These are phyloP conservation scores for Rhorus exstirpatorius DNA, from an alignment of 2,888 invertebrate genomes.

Conservation along the genomic window DNA sequence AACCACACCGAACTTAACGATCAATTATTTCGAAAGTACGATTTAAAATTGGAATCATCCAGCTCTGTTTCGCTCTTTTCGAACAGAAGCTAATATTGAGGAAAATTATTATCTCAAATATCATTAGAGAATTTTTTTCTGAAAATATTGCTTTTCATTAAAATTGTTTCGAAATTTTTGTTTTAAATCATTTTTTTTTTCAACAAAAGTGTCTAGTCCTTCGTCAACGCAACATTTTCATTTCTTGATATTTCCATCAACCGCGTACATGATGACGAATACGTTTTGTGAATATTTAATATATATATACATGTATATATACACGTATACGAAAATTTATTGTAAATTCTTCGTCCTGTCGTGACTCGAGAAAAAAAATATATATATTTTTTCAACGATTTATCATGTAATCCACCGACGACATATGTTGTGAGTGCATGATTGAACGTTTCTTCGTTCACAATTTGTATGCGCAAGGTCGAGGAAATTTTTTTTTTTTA, in stretches of 20 bases:
- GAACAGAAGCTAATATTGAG: no score
- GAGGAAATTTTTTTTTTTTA: conserved; percentile 8
- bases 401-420: conserved; percentile 15
- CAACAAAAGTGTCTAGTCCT: not conserved
- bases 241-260: not conserved
- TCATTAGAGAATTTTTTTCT: not conserved
- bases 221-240: not conserved
- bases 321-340: not conserved
- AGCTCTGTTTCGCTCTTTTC: no score
- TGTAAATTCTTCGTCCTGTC: not conserved
- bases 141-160: not conserved
- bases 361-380: conserved; percentile 9
- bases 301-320: not conserved
- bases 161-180: not conserved
- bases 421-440: not conserved
- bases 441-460: conserved; percentile 9
- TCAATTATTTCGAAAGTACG: conserved; percentile 27
- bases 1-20: conserved; percentile 26
- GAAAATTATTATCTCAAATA: conserved; percentile 9
- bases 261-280: not conserved
- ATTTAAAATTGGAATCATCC: conserved; percentile 20
- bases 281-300: not conserved
- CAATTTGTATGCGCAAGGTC: not conserved
- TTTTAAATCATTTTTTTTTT: not conserved
- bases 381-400: conserved; percentile 21